Base-by-base conservation (phyloP, 2,888 invertebrate genomes). In the Chrysolina oricalcia region DNA sequence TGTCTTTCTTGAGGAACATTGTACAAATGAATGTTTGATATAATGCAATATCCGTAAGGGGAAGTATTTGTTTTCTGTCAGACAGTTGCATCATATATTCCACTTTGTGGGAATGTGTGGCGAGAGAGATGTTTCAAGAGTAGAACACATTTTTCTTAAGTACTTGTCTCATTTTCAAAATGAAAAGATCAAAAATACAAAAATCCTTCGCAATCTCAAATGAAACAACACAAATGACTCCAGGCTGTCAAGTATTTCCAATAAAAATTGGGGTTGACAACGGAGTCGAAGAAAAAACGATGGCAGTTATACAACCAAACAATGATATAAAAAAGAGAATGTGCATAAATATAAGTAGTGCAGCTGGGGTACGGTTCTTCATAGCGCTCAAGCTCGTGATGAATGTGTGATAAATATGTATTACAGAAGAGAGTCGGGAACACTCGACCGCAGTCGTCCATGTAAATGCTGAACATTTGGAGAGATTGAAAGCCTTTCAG, bases 361-460 rank as follows among this genome's bases (percentile, higher is more conserved):
- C 75, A 77, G 68, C 74, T 79, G 77, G 77, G 72, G 72, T 72
- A 65, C 75, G 27, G 72, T 72, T 75, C 72, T 75, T 75, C 75
- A 75, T 72, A 71, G 75, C 68, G 72, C 75, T 79, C 77, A 75
- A 75, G 70, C 68, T 70, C 40, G 69, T 75, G 79, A 79, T 80
- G 77, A 78, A 79, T 78, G 75, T 74, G 73, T 77, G 78, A 80
- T 80, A 79, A 80, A 79, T 75, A 75, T 78, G 74, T 75, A 76
- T 76, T 74, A 73, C 73, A 71, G 70, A 73, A 77, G 73, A 68
- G 56, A 72, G 62, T 62, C 50, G 62, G 40, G 76, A 73, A 76
- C 71, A 71, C 74, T 75, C 74, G 67, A 70, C 75, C 74, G 67
- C 64, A 76, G 77, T 67, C 27, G 73, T 23, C 68, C 73, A 73